Evolutionary conservation across 2,888 invertebrate species (phyloP).

Genomic region (Trissolcus brochymenae): DNA sequence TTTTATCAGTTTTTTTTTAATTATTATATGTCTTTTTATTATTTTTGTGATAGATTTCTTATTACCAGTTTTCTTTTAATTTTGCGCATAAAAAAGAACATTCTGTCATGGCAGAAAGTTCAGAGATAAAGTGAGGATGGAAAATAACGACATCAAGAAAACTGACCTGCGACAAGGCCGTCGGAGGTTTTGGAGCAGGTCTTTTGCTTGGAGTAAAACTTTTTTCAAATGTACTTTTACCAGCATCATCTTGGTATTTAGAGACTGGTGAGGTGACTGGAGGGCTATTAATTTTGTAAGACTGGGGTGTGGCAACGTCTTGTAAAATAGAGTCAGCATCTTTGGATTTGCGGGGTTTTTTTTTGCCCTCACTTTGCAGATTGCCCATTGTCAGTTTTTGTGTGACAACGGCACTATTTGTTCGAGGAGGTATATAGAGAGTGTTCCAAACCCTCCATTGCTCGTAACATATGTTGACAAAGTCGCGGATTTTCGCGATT

Average conservation of each 20-base stretch:
- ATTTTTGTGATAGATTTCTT: too few species aligned
- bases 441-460: constrained; percentile 13
- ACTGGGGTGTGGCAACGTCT: constrained; percentile 16
- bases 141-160: background rate
- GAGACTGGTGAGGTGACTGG: constrained; percentile 18
- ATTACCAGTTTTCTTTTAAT: too few species aligned
- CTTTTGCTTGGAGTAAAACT: constrained; percentile 66
- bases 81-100: too few species aligned
- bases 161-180: constrained; percentile 10
- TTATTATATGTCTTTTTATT: too few species aligned
- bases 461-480: constrained; percentile 17
- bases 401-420: background rate
- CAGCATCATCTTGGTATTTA: constrained; percentile 28
- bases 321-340: constrained; percentile 30
- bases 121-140: too few species aligned
- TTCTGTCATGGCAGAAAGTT: too few species aligned
- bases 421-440: background rate
- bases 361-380: constrained; percentile 38
- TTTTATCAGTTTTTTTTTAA: too few species aligned
- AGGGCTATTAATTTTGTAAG: constrained; percentile 19
- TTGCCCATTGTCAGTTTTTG: constrained; percentile 36
- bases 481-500: constrained; percentile 34
- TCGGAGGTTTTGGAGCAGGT: constrained; percentile 61
- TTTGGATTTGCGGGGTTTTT: constrained; percentile 34
- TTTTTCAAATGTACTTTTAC: constrained; percentile 63